Base-by-base conservation (phyloP, 1,140 invertebrate species). In the Rhyzopertha dominica region DNA sequence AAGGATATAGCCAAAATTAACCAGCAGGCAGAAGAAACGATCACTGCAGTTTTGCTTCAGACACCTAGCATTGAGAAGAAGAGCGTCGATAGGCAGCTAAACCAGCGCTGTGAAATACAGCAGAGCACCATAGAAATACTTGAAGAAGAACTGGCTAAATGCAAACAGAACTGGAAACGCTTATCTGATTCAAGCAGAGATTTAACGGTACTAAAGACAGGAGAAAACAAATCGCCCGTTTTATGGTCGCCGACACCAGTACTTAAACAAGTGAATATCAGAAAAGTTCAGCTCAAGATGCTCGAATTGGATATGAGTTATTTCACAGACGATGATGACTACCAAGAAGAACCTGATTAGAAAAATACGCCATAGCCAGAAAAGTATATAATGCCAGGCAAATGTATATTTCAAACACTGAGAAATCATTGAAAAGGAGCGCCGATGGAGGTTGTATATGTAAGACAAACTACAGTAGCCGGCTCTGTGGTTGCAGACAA, bases 261-360 rank as follows among this genome's bases (percentile, higher is more conserved):
- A 10, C 5, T 16, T n/a, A 19, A 13, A 13, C n/a, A 36, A 18
- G 34, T 14, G n/a, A 40, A 16, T 3, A 46, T 22, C 14, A 38
- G 7, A 4, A 30, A 8, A 18, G 24, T 17, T 13, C 9, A 19
- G 13, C 9, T 9, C 39, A 31, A 43, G 24, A 9, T 17, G 35
- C n/a, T 10, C 18, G 5, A 19, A 37, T 5, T 19, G 9, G 7
- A 10, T 10, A 19, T 4, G 9, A 20, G 19, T 22, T 29, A 13
- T 28, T 40, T 40, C 4, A 31, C 20, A 62, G 69, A 59, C 10
- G 62, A 73, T 9, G 76, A 80, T 42, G 63, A 76, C 51, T 18
- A 53, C 0, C 63, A 72, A 2, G 73, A 77, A 26, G 82, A 86
- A 66, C 81, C 82, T 0, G 82, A 85, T 58, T 85, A 82, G 83